A percentile compares a stretch with the other conserved stretches of the same genome.
These are phyloP conservation scores for Scaptomyza cyrtandrae DNA, from an alignment of 2,888 invertebrate species.

Conservation along the genomic window DNA sequence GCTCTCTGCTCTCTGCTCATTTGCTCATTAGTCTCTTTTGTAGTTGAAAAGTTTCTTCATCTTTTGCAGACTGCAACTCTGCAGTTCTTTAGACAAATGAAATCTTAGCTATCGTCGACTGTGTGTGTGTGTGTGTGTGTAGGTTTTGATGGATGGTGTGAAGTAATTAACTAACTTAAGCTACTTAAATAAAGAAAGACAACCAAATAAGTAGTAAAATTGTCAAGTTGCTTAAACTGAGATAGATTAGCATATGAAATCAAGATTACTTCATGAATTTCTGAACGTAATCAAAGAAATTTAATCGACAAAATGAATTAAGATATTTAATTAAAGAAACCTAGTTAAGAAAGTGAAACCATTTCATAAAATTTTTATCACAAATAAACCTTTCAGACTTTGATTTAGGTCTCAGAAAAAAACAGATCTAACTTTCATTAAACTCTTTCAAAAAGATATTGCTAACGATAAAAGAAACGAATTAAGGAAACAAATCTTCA, in stretches of 20 bases:
- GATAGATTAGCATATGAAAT: background rate
- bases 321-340: too few species aligned
- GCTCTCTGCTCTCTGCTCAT: conserved; percentile 21
- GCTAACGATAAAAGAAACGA: too few species aligned
- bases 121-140: background rate
- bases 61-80: conserved; percentile 13
- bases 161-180: conserved; percentile 22
- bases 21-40: conserved; percentile 56
- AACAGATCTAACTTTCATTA: too few species aligned
- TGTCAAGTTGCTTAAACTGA: background rate
- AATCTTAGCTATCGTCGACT: background rate
- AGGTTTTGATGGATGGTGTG: conserved; percentile 28
- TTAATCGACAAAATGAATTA: too few species aligned
- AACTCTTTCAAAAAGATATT: too few species aligned
- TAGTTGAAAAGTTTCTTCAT: background rate
- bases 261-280: background rate
- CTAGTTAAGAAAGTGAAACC: too few species aligned
- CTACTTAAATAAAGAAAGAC: background rate
- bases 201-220: background rate
- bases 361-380: too few species aligned
- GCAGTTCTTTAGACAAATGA: conserved; percentile 7
- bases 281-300: too few species aligned
- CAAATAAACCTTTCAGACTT: too few species aligned
- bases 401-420: too few species aligned
- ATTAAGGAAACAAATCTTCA: too few species aligned